A percentile compares a stretch with the other conserved stretches of the same genome.
phyloP scores from a whole-genome alignment of 2,113 vertebrate species.

The Hymenochirus boettgeri region DNA sequence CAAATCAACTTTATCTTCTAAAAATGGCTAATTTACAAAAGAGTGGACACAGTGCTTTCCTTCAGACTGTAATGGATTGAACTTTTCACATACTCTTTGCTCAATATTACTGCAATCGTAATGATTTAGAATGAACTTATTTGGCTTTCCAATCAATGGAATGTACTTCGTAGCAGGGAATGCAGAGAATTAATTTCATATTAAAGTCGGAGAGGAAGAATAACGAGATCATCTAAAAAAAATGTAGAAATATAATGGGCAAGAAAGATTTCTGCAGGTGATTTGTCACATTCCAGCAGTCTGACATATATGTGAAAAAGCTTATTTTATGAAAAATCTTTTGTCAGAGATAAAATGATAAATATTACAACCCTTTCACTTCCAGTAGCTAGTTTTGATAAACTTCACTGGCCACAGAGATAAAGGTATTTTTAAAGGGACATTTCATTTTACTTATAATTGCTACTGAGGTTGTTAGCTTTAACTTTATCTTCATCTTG shows the following conservation, averaged over 20 bases:
- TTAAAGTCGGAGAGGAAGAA: neutral
- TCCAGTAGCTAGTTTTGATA: neutral
- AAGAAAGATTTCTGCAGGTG: neutral
- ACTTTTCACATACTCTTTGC: neutral
- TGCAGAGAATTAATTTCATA: constrained; percentile 3
- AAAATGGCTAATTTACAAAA: constrained; percentile 2
- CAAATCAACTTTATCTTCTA: constrained; percentile 12
- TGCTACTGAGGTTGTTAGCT: no score
- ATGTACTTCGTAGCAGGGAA: neutral
- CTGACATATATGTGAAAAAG: neutral
- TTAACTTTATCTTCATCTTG: no score
- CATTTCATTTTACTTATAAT: no score
- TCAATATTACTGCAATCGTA: neutral
- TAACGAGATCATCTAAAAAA: neutral
- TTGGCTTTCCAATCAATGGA: neutral
- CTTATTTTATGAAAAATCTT: neutral
- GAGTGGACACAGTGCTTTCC: neutral
- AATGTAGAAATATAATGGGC: neutral
- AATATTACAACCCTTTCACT: neutral
- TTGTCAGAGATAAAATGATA: neutral
- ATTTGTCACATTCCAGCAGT: neutral
- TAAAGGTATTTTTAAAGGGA: no score
- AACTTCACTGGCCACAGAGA: neutral
- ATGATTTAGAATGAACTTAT: constrained; percentile 1
- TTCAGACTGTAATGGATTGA: neutral